Evolutionary conservation across 2,113 vertebrate genomes (phyloP).

Genomic region (Callipepla californica): DNA sequence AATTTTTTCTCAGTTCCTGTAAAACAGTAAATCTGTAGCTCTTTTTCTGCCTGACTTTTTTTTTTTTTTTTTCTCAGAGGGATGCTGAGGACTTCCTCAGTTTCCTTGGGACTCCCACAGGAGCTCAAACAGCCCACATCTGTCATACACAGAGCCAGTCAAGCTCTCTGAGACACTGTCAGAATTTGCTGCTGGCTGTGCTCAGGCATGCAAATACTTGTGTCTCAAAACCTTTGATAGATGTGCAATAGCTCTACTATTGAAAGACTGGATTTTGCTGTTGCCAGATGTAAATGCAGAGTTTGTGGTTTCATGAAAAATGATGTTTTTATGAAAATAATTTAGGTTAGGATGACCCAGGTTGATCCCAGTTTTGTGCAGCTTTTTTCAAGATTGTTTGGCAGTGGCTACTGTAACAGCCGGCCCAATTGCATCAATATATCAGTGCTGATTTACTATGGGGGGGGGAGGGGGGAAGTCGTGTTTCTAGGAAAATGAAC

Average conservation of each 20-base stretch:
- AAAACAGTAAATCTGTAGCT: neutral
- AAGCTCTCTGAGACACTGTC: neutral
- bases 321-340: neutral
- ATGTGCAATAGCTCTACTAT: neutral
- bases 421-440: neutral
- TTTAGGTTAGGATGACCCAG: neutral
- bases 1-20: neutral
- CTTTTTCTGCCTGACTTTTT: neutral
- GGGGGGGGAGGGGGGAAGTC: neutral
- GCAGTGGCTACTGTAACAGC: neutral
- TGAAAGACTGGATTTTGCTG: neutral
- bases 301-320: neutral
- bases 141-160: neutral
- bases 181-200: accelerated
- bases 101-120: neutral
- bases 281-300: neutral
- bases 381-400: neutral
- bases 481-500: neutral
- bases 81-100: neutral
- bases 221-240: neutral
- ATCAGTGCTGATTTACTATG: neutral
- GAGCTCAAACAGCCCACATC: neutral
- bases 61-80: neutral
- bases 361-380: neutral
- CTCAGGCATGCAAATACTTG: neutral